Evolutionary conservation across 2,888 invertebrate genomes (phyloP).

Genomic region (Ectobius pallidus): DNA sequence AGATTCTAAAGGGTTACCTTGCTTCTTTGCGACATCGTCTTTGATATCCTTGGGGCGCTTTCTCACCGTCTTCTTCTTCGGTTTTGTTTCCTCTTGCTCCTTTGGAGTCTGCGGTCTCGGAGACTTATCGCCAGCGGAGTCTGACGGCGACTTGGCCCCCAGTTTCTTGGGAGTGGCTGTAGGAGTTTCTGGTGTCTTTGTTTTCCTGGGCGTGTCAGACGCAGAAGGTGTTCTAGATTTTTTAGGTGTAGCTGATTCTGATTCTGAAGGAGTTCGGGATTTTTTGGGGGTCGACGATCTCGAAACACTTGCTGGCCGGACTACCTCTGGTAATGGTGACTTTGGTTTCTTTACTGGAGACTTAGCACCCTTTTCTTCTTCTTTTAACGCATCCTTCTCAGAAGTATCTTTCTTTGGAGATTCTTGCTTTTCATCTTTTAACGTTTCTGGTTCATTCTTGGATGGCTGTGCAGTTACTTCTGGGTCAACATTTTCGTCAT

Average conservation of each 20-base stretch:
- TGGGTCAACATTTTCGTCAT: too few species aligned
- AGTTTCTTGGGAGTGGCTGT: neutral
- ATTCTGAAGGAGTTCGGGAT: neutral
- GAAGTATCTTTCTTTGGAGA: neutral
- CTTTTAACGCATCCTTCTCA: neutral
- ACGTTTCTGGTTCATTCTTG: too few species aligned
- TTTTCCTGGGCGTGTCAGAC: too few species aligned
- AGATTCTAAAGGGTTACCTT: neutral
- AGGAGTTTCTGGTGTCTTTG: neutral
- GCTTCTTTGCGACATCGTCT: slow-evolving; percentile 17
- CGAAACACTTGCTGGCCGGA: neutral
- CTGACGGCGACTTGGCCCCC: neutral
- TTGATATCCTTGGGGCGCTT: neutral
- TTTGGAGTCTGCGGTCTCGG: slow-evolving; percentile 5
- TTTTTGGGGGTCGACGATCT: neutral
- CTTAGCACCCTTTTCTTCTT: neutral
- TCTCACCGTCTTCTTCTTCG: neutral
- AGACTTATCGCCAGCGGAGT: slow-evolving; percentile 28
- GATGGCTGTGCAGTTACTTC: too few species aligned
- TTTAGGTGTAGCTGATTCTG: neutral
- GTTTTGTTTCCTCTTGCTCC: slow-evolving; percentile 13
- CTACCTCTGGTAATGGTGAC: neutral
- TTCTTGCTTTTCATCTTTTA: neutral
- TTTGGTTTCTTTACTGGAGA: neutral
- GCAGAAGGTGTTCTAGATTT: neutral